These are phyloP conservation scores for Cercocebus atys DNA, from an alignment of 2,113 vertebrate genomes.

Conservation along the genomic window DNA sequence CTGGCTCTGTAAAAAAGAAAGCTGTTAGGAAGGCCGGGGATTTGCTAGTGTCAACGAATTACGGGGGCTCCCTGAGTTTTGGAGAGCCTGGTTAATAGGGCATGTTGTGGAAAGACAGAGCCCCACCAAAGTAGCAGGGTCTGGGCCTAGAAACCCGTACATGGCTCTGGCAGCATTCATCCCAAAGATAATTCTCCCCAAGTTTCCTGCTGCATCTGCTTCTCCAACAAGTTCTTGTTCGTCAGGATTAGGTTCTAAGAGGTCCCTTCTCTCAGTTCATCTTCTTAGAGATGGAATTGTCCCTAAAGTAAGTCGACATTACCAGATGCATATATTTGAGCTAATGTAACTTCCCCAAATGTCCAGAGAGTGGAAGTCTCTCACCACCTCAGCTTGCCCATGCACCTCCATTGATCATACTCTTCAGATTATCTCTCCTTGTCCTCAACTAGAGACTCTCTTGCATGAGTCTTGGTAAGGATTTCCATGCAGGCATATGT, in stretches of 20 bases:
- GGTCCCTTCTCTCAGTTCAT: not conserved
- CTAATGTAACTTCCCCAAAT: not conserved
- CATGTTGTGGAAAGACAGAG: not conserved
- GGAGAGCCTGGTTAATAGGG: not conserved
- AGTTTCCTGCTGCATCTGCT: not conserved
- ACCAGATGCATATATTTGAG: not conserved
- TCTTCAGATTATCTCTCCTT: not conserved
- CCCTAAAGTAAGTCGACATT: not conserved
- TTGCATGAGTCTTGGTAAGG: not conserved
- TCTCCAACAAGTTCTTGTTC: not conserved
- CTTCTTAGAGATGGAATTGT: not conserved
- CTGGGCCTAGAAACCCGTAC: not conserved
- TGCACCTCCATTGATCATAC: not conserved
- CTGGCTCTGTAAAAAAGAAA: not conserved
- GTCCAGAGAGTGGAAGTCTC: not conserved
- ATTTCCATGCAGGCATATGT: not conserved
- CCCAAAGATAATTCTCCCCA: not conserved
- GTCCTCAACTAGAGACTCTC: not conserved
- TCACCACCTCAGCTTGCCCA: not conserved
- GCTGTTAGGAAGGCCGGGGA: not conserved
- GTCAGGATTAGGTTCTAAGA: not conserved
- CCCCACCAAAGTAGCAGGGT: not conserved
- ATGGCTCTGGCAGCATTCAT: too few relatives aligned
- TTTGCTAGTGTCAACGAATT: not conserved
- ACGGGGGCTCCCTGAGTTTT: not conserved